Evolutionary conservation across 2,888 invertebrate species (phyloP).

Genomic region (Machimus rusticus): DNA sequence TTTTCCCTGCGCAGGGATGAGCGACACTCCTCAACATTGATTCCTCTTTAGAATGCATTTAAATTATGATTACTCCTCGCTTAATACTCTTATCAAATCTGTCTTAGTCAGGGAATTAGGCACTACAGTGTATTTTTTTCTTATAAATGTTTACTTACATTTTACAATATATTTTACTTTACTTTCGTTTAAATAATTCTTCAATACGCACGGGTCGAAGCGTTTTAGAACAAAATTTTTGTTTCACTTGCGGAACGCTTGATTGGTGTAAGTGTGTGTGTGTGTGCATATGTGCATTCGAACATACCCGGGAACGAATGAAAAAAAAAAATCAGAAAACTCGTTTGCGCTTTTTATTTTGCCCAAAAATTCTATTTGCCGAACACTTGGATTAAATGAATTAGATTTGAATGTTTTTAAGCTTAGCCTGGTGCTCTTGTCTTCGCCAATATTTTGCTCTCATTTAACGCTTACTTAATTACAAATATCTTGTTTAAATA

Average conservation of each 20-base stretch:
- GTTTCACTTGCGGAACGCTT: not conserved
- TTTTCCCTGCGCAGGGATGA: not conserved
- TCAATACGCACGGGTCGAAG: not conserved
- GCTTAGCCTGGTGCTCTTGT: constrained; percentile 11
- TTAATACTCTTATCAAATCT: constrained; percentile 47
- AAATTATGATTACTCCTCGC: constrained; percentile 49
- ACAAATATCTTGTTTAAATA: constrained; percentile 29
- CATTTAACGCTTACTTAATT: constrained; percentile 27
- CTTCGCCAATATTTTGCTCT: not conserved
- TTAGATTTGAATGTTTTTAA: constrained; percentile 20
- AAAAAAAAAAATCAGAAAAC: not conserved
- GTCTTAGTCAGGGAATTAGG: constrained; percentile 53
- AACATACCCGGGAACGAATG: not conserved
- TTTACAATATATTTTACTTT: constrained; percentile 46
- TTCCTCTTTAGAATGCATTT: constrained; percentile 47
- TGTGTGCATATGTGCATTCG: not conserved
- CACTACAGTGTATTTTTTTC: constrained; percentile 54
- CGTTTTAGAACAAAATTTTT: not conserved
- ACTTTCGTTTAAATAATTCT: constrained; percentile 23
- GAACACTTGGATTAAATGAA: not conserved
- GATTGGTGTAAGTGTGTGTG: not conserved
- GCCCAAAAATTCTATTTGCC: not conserved
- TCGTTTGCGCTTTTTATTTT: not conserved
- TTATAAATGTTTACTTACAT: constrained; percentile 40
- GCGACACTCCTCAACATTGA: not conserved